Evolutionary conservation across 2,888 invertebrate species (phyloP), one percentile per base, ranked within the genome.

Genomic region (Sceliomorpha sp.): DNA sequence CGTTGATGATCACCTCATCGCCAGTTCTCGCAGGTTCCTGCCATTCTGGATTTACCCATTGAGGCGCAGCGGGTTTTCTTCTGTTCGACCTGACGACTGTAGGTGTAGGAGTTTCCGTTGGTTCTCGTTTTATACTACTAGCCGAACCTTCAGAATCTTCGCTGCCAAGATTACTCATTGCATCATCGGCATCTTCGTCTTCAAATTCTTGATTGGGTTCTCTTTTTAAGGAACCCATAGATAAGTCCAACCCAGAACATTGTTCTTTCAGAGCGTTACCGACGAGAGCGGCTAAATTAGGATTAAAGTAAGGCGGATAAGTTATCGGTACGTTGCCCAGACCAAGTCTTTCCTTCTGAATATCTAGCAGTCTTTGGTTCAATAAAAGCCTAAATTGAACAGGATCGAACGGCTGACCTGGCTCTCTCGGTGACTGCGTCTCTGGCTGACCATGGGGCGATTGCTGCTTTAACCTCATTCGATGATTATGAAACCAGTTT

Each of bases 401-500:
- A 15, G 97, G 96, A 89, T 97, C 97, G 88, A 97, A 97, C 8
- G 95, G 94, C 32, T 94, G 93, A 13, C 93, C 91, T 75, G 93
- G 94, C 81, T 95, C 95, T 13, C 94, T 90, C 27, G 94, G 92
- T 1, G 94, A 94, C 6, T 94, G 93, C 58, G 94, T 92, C 45
- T 94, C 93, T 0, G 93, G 92, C 14, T 93, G 90, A 0, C 94
- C 93, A 81, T 95, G 95, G 1, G 96, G 95, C 48, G 93, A 93
- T 84, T 96, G 95, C 85, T 96, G 96, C 89, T 98, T 98, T 85
- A 98, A 92, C 70, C 99, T 92, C 97, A 99, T 99, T 79, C 99
- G 93, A 88, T 99, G 98, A 88, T 99, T 99, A 91, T 99, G 99
- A 91, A 99, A 99, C 99, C 99, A 99, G 89, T 99, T 99, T 67